Evolutionary conservation across 2,113 vertebrate species (phyloP).

Genomic region (Solea senegalensis): DNA sequence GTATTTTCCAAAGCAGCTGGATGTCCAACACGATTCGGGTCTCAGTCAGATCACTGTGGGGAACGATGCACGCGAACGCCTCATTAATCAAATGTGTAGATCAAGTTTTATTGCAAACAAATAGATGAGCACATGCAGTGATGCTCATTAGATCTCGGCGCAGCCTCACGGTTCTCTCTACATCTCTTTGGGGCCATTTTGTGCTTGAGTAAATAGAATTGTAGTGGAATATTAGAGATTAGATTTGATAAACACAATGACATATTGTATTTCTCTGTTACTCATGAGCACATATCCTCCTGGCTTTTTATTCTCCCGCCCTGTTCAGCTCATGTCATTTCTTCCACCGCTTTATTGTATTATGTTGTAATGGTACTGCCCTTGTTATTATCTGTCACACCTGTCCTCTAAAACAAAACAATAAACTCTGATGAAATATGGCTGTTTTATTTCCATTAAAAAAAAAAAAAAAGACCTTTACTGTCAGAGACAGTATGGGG

Average conservation of each 20-base stretch:
- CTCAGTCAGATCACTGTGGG: slow-evolving; percentile 26
- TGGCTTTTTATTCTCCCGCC: slow-evolving; percentile 35
- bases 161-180: not conserved
- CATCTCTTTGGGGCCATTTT: slow-evolving; percentile 3
- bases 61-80: slow-evolving; percentile 19
- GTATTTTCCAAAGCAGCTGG: slow-evolving; percentile 35
- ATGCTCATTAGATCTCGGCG: slow-evolving; percentile 9
- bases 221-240: slow-evolving; percentile 34
- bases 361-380: slow-evolving; percentile 18
- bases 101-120: slow-evolving; percentile 34
- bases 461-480: slow-evolving; percentile 2
- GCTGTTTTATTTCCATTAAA: slow-evolving; percentile 47
- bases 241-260: slow-evolving; percentile 31
- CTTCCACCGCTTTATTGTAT: slow-evolving; percentile 34
- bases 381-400: slow-evolving; percentile 43
- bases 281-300: slow-evolving; percentile 22
- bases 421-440: slow-evolving; percentile 44
- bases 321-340: slow-evolving; percentile 29
- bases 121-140: slow-evolving; percentile 12
- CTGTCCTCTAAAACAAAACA: slow-evolving; percentile 46
- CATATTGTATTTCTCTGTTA: slow-evolving; percentile 33
- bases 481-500: slow-evolving; percentile 13
- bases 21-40: slow-evolving; percentile 19
- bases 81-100: slow-evolving; percentile 38
- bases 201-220: slow-evolving; percentile 27